Evolutionary conservation across 2,888 invertebrate species (phyloP).

Genomic region (Adelognathus sp.): DNA sequence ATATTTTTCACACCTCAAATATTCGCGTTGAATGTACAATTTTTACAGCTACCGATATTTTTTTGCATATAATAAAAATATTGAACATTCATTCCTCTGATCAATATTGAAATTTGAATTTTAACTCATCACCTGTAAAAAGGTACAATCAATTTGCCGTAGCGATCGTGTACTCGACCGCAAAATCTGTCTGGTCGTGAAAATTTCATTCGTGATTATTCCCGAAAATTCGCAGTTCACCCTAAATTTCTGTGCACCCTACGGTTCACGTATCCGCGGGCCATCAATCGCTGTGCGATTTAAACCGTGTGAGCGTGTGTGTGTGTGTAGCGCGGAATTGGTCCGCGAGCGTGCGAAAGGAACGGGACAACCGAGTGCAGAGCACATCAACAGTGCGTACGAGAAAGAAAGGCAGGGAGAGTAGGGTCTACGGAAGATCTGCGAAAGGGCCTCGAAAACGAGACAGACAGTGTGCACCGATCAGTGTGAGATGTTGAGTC

Average conservation of each 20-base stretch:
- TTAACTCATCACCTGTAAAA: too few species aligned
- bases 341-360: constrained; percentile 8
- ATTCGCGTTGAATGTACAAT: too few species aligned
- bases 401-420: constrained; percentile 40
- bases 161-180: too few species aligned
- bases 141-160: too few species aligned
- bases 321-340: not conserved
- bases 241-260: not conserved
- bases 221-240: not conserved
- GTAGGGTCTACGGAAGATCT: constrained; percentile 16
- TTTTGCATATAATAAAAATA: too few species aligned
- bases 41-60: too few species aligned
- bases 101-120: too few species aligned
- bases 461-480: not conserved
- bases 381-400: constrained; percentile 36
- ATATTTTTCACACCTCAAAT: too few species aligned
- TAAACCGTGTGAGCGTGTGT: too few species aligned
- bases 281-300: constrained; percentile 1
- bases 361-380: not conserved
- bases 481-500: constrained; percentile 40
- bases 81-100: too few species aligned
- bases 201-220: not conserved
- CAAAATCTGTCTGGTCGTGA: not conserved
- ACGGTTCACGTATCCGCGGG: not conserved
- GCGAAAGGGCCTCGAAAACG: constrained; percentile 21